Evolutionary conservation across 1,140 invertebrate genomes (phyloP), one percentile per base, ranked within the genome.

Genomic region (Argopecten irradians): DNA sequence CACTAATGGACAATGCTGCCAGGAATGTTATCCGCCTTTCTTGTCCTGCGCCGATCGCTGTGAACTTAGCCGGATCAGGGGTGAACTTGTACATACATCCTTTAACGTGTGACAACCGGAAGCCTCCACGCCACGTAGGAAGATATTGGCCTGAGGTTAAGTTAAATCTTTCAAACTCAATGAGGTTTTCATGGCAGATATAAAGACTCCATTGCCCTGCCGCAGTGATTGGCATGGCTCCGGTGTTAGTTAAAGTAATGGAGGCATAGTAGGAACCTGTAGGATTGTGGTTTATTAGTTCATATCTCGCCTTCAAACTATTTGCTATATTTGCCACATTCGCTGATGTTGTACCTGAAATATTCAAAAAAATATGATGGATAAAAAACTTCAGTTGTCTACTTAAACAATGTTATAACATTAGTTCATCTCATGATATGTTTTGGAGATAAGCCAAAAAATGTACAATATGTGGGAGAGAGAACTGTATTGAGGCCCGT

Each of bases 51-150:
- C 2, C n/a, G n/a, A 71, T 71, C 22, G 22, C n/a, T 28, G n/a
- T 1, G 13, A 71, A 71, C 13, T n/a, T 11, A 28, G 8, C 8
- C 0, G 55, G 55, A 71, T n/a, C 14, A 28, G 55, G 55, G 28
- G 55, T 71, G 16, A 71, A 71, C 55, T 71, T 71, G 55, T 71
- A 71, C 55, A 71, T n/a, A 11, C 55, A 71, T 71, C 55, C 55
- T n/a, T 16, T 28, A 5, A 71, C 16, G 11, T 71, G 55, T n/a
- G 55, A 71, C n/a, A 71, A 28, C 11, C n/a, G 0, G 13, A 71
- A 71, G 55, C 55, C 55, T 0, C 55, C 55, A 16, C 55, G 55
- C 5, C 55, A 28, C 22, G 55, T 71, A 7, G 22, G 19, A 28
- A 71, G 22, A 16, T 71, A 71, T 71, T 71, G 1, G 0, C n/a